Percentiles rank a stretch among this genome's conserved stretches.
phyloP scores from a whole-genome alignment of 1,140 invertebrate genomes.

The Drosophila sulfurigaster region DNA sequence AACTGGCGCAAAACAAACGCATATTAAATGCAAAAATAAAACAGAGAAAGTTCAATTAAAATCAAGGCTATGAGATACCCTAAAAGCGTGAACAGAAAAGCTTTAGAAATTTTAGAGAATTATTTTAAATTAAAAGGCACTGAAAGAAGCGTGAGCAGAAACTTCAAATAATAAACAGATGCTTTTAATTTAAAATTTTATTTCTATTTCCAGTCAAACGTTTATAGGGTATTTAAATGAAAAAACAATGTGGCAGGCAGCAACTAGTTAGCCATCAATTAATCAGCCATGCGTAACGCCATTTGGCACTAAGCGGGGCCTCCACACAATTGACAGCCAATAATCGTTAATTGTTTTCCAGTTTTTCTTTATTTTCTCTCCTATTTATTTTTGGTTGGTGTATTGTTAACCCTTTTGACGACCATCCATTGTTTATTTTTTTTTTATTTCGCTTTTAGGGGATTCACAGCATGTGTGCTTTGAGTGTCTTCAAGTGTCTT shows the following conservation, averaged over 20 bases:
- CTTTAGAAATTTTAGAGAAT: no score
- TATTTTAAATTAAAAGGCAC: no score
- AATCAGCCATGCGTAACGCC: conserved; percentile 75
- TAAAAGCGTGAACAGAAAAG: neutral
- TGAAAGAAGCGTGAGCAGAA: no score
- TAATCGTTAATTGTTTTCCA: conserved; percentile 77
- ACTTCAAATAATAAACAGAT: no score
- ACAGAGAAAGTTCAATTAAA: neutral
- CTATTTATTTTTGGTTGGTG: conserved; percentile 45
- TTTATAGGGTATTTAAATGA: neutral
- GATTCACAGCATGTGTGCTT: conserved; percentile 66
- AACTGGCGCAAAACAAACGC: conserved; percentile 64
- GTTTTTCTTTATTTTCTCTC: conserved; percentile 25
- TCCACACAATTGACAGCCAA: conserved; percentile 67
- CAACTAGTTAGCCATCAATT: conserved; percentile 55
- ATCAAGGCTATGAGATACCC: neutral
- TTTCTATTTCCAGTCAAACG: no score
- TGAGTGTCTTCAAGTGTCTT: conserved; percentile 57
- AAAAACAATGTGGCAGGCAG: neutral
- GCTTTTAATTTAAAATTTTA: no score
- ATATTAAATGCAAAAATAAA: conserved; percentile 30
- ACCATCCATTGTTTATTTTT: conserved; percentile 59
- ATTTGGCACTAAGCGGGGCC: conserved; percentile 72
- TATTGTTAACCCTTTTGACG: conserved; percentile 54
- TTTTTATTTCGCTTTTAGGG: neutral